phyloP scores from a whole-genome alignment of 2,888 invertebrate species.

The Sinopyrophorus schimmeli region DNA sequence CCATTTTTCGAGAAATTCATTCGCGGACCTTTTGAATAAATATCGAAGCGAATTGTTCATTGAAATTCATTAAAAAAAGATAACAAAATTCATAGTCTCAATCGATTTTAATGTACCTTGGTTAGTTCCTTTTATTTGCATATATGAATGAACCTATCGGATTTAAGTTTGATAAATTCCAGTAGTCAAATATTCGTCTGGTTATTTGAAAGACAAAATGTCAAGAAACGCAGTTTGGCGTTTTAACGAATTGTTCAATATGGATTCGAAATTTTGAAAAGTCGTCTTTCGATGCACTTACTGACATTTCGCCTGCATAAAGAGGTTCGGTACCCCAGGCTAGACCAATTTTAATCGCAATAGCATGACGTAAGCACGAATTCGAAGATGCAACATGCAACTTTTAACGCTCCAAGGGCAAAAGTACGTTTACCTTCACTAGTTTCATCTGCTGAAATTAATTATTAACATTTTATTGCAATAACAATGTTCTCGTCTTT shows the following conservation, averaged over 20 bases:
- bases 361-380: constrained; percentile 32
- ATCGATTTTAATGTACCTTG: too few relatives aligned
- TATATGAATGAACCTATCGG: constrained; percentile 18
- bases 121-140: constrained; percentile 12
- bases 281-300: constrained; percentile 17
- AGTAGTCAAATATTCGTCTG: constrained; percentile 22
- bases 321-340: constrained; percentile 26
- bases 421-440: constrained; percentile 53
- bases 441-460: constrained; percentile 27
- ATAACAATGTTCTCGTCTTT: too few relatives aligned
- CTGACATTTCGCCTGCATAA: constrained; percentile 30
- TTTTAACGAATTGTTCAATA: constrained; percentile 18
- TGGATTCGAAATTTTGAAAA: constrained; percentile 23
- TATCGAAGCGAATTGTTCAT: too few relatives aligned
- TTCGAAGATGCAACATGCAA: constrained; percentile 28
- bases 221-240: constrained; percentile 9
- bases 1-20: too few relatives aligned
- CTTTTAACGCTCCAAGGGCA: constrained; percentile 49
- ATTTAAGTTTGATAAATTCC: constrained; percentile 20
- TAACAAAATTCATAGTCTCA: too few relatives aligned
- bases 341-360: constrained; percentile 33
- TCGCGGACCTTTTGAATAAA: too few relatives aligned
- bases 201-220: constrained; percentile 21
- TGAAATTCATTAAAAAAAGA: too few relatives aligned
- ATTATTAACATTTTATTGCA: too few relatives aligned